Percentiles rank a stretch among this genome's conserved stretches.
phyloP scores from a whole-genome alignment of 2,113 vertebrate genomes.

The Actinemys pallida region DNA sequence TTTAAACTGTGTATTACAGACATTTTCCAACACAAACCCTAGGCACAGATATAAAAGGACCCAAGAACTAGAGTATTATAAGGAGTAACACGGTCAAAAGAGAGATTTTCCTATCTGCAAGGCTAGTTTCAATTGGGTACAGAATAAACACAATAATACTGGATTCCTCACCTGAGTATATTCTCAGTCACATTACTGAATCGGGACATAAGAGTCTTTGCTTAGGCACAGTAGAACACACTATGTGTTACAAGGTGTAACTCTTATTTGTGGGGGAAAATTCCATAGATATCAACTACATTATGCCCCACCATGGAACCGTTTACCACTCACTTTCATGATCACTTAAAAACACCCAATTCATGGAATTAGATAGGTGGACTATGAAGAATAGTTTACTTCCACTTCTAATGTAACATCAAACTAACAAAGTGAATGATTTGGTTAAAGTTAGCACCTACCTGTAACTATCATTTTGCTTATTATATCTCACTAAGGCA shows the following conservation, averaged over 20 bases:
- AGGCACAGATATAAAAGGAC: background rate
- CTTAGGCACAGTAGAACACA: background rate
- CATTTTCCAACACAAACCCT: background rate
- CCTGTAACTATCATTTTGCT: slow-evolving; percentile 97
- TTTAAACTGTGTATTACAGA: background rate
- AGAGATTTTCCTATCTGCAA: background rate
- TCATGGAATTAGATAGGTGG: background rate
- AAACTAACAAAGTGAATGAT: background rate
- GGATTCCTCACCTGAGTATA: background rate
- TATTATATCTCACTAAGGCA: slow-evolving; percentile 98
- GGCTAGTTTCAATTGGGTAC: background rate
- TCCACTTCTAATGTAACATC: background rate
- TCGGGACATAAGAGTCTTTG: background rate
- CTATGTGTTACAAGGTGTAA: background rate
- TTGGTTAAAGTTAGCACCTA: slow-evolving; percentile 67
- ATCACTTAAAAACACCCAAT: background rate
- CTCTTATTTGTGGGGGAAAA: background rate
- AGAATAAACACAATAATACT: background rate
- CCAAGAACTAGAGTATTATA: background rate
- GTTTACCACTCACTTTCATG: background rate
- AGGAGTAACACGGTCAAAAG: background rate
- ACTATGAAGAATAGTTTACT: background rate
- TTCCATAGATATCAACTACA: accelerated
- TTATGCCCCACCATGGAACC: background rate
- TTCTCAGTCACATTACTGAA: background rate